Evolutionary conservation across 2,113 vertebrate genomes (phyloP).

Genomic region (Ictalurus furcatus): DNA sequence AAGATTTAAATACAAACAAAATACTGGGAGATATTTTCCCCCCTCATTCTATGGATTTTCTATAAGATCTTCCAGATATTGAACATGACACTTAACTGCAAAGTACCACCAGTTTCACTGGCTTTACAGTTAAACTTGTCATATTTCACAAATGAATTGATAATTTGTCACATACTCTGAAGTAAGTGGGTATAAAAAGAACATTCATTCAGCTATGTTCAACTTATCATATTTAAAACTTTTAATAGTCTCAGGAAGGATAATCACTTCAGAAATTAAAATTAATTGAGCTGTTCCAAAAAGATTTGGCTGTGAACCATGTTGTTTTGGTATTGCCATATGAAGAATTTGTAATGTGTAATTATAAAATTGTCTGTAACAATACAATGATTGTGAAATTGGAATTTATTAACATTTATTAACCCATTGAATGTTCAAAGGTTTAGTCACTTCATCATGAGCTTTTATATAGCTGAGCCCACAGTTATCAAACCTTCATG

Average conservation of each 20-base stretch:
- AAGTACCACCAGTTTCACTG: neutral
- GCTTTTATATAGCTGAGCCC: neutral
- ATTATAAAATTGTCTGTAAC: neutral
- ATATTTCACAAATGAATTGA: neutral
- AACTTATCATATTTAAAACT: neutral
- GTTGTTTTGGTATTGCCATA: neutral
- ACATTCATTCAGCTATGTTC: neutral
- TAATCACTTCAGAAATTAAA: slow-evolving; percentile 15
- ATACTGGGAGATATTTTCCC: neutral
- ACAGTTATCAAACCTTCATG: neutral
- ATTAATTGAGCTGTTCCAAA: neutral
- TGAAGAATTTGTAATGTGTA: neutral
- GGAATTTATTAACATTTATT: neutral
- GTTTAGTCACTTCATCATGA: neutral
- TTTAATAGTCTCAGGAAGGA: neutral
- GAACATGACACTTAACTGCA: neutral
- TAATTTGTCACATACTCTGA: neutral
- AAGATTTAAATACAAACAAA: neutral
- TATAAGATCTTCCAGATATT: neutral
- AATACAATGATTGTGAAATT: neutral
- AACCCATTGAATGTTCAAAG: neutral
- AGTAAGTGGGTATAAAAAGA: neutral
- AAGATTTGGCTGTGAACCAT: neutral
- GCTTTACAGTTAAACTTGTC: neutral
- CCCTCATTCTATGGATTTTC: neutral